Conservation (phyloP, 2,797 vertebrate genomes). For the Phyllotis vaccarum region DNA sequence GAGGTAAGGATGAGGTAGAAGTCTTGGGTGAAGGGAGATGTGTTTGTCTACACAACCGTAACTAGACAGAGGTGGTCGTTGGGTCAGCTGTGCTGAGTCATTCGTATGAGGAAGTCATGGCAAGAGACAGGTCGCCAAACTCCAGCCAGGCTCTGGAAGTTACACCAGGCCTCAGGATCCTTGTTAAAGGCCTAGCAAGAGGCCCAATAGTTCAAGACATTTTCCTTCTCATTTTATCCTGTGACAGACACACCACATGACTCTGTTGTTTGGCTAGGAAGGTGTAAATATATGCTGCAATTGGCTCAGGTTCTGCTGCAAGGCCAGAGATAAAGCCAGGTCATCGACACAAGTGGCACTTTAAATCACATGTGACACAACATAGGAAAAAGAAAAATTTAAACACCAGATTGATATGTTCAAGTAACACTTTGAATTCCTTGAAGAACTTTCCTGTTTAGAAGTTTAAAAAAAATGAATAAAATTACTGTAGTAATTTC, state of each 20-base stretch:
- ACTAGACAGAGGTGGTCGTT: too few relatives aligned
- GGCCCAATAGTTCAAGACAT: background rate
- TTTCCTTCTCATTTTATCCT: background rate
- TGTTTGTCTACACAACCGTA: too few relatives aligned
- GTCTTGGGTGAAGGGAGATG: too few relatives aligned
- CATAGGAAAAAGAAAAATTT: background rate
- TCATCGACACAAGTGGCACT: constrained; percentile 7
- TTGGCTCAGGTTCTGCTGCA: constrained; percentile 1
- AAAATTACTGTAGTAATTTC: background rate
- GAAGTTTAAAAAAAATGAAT: background rate
- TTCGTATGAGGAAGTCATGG: too few relatives aligned
- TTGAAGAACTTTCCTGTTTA: background rate
- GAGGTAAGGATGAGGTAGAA: too few relatives aligned
- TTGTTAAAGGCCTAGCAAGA: too few relatives aligned
- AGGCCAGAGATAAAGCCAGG: background rate
- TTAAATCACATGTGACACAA: background rate
- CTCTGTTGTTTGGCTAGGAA: background rate
- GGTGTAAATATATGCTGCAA: background rate
- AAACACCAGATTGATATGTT: constrained; percentile 5
- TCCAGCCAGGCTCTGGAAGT: too few relatives aligned
- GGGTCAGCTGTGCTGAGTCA: too few relatives aligned
- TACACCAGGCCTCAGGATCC: too few relatives aligned
- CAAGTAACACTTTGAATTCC: constrained; percentile 18
- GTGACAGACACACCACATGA: background rate
- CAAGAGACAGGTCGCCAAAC: too few relatives aligned